phyloP scores from a whole-genome alignment of 2,888 invertebrate genomes.

The Spialia ferax region DNA sequence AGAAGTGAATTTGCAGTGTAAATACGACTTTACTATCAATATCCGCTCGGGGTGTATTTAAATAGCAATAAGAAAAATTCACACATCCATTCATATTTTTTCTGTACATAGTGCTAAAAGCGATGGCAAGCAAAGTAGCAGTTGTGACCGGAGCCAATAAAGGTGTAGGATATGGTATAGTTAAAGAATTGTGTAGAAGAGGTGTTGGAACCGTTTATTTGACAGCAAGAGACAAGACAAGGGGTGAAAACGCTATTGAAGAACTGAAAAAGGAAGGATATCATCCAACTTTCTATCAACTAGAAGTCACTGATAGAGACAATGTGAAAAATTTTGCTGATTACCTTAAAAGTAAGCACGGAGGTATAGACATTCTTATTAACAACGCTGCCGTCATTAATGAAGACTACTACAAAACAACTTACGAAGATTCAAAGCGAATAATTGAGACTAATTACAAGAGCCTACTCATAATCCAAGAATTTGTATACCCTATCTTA shows the following conservation, averaged over 20 bases:
- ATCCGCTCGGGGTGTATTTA: background rate
- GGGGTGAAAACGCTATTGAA: slow-evolving; percentile 84
- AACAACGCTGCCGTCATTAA: slow-evolving; percentile 34
- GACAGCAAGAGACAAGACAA: slow-evolving; percentile 84
- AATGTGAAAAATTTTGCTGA: slow-evolving; percentile 52
- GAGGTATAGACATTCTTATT: slow-evolving; percentile 54
- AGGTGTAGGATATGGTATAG: slow-evolving; percentile 89
- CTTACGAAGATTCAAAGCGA: slow-evolving; percentile 52
- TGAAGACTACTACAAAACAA: slow-evolving; percentile 43
- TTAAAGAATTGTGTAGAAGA: slow-evolving; percentile 85
- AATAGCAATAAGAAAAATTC: background rate
- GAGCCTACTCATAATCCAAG: slow-evolving; percentile 50
- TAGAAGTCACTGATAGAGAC: slow-evolving; percentile 51
- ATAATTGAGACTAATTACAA: slow-evolving; percentile 53
- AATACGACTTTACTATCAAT: background rate
- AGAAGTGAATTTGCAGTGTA: background rate
- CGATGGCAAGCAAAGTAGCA: slow-evolving; percentile 56
- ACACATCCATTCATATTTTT: background rate
- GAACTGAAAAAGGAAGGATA: slow-evolving; percentile 79
- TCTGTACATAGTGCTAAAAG: background rate
- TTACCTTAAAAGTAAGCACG: slow-evolving; percentile 50
- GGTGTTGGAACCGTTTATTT: slow-evolving; percentile 88
- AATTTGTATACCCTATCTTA: slow-evolving; percentile 51
- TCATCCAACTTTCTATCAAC: slow-evolving; percentile 59
- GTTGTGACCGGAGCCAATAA: slow-evolving; percentile 88